Evolutionary conservation across 2,888 invertebrate genomes (phyloP), one percentile per base, ranked within the genome.

Genomic region (Synanthedon andrenaeformis): DNA sequence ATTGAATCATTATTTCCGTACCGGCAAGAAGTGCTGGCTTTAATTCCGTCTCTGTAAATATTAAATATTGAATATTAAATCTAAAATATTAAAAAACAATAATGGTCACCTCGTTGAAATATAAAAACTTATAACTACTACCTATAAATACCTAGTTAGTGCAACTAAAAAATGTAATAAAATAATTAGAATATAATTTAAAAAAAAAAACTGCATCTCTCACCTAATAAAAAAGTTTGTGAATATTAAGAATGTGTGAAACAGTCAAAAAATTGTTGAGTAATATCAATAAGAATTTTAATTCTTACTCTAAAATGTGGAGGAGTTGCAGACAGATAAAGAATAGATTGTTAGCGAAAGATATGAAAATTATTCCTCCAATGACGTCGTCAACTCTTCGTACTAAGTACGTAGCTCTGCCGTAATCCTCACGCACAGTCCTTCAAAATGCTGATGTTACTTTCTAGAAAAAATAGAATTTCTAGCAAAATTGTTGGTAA

Each of bases 371-470:
- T 52, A 93, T 76, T 10, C 89, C 88, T 11, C 91, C 90, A 57
- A 93, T 88, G 59, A 91, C 89, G 54, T 88, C 82, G 66, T 93
- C 93, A 13, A 92, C 88, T n/a, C 80, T 81, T 53, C 88, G 77
- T 0, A 92, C 89, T 41, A 93, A 71, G 52, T 89, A 89, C 1
- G 89, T 89, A 2, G 92, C 80, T 41, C 89, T 84, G 63, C 91
- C 87, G 63, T 92, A 92, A 70, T 93, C 92, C 60, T 88, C 89
- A 5, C 93, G 89, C 6, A 90, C 83, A 53, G 89, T 86, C 41
- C 88, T 84, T 93, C 93, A 94, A 14, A 49, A 13, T 11, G 49
- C 10, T 17, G 49, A 14, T 14, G 49, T 13, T 1, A 49, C 17
- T 14, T 49, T 49, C 49, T 49, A 12, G 42, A 42, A 42, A 17